phyloP scores from a whole-genome alignment of 2,113 vertebrate genomes.

The Gnathonemus longibarbis region DNA sequence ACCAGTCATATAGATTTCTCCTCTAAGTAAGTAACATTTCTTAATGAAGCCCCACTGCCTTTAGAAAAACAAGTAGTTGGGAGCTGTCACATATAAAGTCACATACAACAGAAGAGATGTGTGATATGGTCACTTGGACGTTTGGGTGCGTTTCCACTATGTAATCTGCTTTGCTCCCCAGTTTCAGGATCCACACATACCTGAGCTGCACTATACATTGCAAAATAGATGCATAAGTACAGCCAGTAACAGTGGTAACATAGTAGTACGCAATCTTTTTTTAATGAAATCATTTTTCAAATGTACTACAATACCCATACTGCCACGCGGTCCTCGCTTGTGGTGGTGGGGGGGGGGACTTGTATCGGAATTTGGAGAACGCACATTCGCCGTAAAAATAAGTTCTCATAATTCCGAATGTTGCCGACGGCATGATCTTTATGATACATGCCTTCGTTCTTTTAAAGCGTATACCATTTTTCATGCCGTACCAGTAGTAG shows the following conservation, averaged over 20 bases:
- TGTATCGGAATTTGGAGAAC: too few relatives aligned
- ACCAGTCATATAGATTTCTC: background rate
- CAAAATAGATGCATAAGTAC: background rate
- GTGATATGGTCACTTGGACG: background rate
- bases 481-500: background rate
- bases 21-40: background rate
- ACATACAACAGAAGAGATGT: background rate
- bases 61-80: background rate
- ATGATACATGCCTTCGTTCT: background rate
- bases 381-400: background rate
- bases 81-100: background rate
- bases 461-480: background rate
- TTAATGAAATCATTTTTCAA: background rate
- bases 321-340: background rate
- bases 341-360: too few relatives aligned
- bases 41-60: background rate
- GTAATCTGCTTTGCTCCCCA: background rate
- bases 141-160: background rate
- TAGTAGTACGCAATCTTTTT: background rate
- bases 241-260: background rate
- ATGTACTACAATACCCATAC: conserved; percentile 53
- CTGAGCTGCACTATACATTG: background rate
- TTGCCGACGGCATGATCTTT: background rate
- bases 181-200: background rate
- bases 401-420: background rate